A percentile compares a stretch with the other conserved stretches of the same genome.
phyloP scores from a whole-genome alignment of 2,888 invertebrate genomes.

The Phyllotreta cruciferae region DNA sequence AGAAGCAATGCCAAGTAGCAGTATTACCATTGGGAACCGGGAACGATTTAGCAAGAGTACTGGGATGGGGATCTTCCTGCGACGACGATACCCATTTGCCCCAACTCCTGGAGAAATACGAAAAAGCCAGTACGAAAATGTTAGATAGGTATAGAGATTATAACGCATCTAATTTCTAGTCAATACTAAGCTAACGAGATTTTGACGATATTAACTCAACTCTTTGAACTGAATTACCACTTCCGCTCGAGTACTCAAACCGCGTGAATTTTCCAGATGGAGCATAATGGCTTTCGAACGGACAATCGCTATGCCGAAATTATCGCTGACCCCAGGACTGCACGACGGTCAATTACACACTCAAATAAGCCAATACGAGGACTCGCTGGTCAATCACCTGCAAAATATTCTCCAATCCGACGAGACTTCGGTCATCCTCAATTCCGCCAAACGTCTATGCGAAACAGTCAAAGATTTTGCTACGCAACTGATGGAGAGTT shows the following conservation, averaged over 20 bases:
- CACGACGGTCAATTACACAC: constrained; percentile 61
- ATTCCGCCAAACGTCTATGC: constrained; percentile 75
- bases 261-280: constrained; percentile 68
- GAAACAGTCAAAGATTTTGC: constrained; percentile 82
- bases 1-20: constrained; percentile 94
- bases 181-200: neutral
- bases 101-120: constrained; percentile 90
- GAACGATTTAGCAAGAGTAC: constrained; percentile 92
- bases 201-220: neutral
- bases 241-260: neutral
- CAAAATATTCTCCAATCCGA: constrained; percentile 87
- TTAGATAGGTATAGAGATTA: constrained; percentile 68
- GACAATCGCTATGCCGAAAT: constrained; percentile 68
- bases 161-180: neutral
- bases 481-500: constrained; percentile 67
- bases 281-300: constrained; percentile 94
- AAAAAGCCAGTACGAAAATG: constrained; percentile 97
- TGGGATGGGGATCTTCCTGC: constrained; percentile 96
- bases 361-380: constrained; percentile 75
- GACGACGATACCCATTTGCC: constrained; percentile 95
- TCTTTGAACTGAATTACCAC: neutral
- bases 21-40: constrained; percentile 96
- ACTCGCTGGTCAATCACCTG: constrained; percentile 78
- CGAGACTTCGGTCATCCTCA: constrained; percentile 74
- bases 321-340: constrained; percentile 62